These are phyloP conservation scores for Agonopterix alstromeriana DNA, from an alignment of 2,888 invertebrate species.

Conservation along the genomic window DNA sequence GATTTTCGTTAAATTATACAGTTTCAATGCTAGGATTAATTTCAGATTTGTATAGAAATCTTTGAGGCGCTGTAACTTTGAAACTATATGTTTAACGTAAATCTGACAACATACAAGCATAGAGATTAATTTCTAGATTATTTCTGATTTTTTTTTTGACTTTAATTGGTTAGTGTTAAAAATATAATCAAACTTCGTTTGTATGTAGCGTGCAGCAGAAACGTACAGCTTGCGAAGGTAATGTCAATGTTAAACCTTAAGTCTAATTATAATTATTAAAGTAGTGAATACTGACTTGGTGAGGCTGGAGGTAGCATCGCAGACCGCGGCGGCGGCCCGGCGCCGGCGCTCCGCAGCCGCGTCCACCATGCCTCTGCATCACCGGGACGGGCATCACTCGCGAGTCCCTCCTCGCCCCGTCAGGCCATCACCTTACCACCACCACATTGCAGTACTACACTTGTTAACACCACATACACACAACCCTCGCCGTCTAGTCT, in stretches of 20 bases:
- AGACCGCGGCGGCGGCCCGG: slow-evolving; percentile 53
- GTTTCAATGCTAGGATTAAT: too few relatives aligned
- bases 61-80: too few relatives aligned
- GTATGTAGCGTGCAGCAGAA: too few relatives aligned
- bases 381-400: slow-evolving; percentile 70
- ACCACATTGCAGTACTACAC: slow-evolving; percentile 47
- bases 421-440: slow-evolving; percentile 35
- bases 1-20: too few relatives aligned
- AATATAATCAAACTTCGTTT: too few relatives aligned
- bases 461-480: slow-evolving; percentile 36
- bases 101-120: too few relatives aligned
- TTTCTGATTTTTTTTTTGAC: too few relatives aligned
- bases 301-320: slow-evolving; percentile 57
- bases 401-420: slow-evolving; percentile 14
- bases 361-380: slow-evolving; percentile 76
- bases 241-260: background rate
- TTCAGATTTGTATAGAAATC: too few relatives aligned
- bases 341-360: slow-evolving; percentile 73
- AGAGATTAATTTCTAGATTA: too few relatives aligned
- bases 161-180: too few relatives aligned
- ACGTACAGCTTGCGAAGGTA: slow-evolving; percentile 29
- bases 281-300: slow-evolving; percentile 54
- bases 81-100: too few relatives aligned
- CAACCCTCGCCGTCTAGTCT: slow-evolving; percentile 22
- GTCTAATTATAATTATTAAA: too few relatives aligned